These are phyloP conservation scores for Parascotia fuliginaria DNA, from an alignment of 2,888 invertebrate genomes.

Conservation along the genomic window DNA sequence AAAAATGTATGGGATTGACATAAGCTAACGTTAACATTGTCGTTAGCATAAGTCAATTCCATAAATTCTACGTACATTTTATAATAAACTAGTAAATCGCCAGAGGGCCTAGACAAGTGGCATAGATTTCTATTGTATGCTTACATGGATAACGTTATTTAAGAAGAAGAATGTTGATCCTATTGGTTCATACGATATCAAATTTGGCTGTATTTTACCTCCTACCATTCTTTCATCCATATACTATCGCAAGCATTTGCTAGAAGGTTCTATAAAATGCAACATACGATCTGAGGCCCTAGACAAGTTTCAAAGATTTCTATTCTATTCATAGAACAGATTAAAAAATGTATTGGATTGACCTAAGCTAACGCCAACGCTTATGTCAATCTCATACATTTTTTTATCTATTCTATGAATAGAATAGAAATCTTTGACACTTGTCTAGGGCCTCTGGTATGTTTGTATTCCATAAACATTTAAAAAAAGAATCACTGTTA, in stretches of 20 bases:
- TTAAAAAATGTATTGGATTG: too few relatives aligned
- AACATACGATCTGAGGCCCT: slow-evolving; percentile 49
- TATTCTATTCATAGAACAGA: too few relatives aligned
- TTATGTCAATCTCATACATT: too few relatives aligned
- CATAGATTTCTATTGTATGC: slow-evolving; percentile 42
- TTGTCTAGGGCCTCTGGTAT: slow-evolving; percentile 51
- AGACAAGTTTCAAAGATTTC: slow-evolving; percentile 52
- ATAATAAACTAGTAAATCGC: neutral
- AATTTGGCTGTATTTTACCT: slow-evolving; percentile 49
- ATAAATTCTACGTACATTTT: too few relatives aligned
- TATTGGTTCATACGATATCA: slow-evolving; percentile 43
- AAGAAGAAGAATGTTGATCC: neutral
- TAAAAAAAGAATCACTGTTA: slow-evolving; percentile 47
- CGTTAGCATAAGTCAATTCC: too few relatives aligned
- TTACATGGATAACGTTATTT: slow-evolving; percentile 1
- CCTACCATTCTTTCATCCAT: slow-evolving; percentile 46
- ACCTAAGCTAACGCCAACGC: too few relatives aligned
- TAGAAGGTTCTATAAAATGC: slow-evolving; percentile 32
- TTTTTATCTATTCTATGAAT: too few relatives aligned
- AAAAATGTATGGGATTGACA: too few relatives aligned
- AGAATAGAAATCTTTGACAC: too few relatives aligned
- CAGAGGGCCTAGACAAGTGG: too few relatives aligned
- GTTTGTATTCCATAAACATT: slow-evolving; percentile 46
- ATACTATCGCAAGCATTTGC: slow-evolving; percentile 19
- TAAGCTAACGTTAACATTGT: too few relatives aligned